Conservation (phyloP, 64 coral and sea anemone species). For the Stylophora pistillata region DNA sequence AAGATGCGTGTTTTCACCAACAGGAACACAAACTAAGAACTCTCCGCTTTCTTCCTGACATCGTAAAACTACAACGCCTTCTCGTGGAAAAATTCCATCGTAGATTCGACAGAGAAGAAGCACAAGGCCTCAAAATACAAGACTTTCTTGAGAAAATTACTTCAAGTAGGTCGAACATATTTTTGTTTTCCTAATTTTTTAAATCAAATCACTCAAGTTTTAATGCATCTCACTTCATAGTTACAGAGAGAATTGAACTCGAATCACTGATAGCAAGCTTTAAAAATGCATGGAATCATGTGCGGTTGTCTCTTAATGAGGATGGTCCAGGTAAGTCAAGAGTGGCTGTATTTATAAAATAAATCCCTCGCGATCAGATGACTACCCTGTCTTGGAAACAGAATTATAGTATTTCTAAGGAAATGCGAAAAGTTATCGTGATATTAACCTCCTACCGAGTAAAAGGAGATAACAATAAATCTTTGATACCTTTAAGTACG, state of each 20-base stretch:
- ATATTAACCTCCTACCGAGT: too few relatives aligned
- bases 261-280: conserved; percentile 50
- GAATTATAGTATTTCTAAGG: too few relatives aligned
- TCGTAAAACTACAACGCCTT: conserved; percentile 72
- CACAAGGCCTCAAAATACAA: conserved; percentile 56
- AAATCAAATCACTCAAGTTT: too few relatives aligned
- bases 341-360: not conserved
- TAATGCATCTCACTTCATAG: conserved; percentile 5
- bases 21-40: conserved; percentile 87
- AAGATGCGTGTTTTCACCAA: too few relatives aligned
- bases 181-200: not conserved
- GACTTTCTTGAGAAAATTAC: conserved; percentile 63
- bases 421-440: too few relatives aligned
- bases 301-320: conserved; percentile 49
- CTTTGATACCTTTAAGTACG: too few relatives aligned
- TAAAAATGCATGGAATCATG: conserved; percentile 57
- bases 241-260: conserved; percentile 50
- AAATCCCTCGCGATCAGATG: not conserved
- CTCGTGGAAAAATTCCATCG: conserved; percentile 75
- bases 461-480: too few relatives aligned
- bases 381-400: too few relatives aligned
- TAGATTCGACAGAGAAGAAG: conserved; percentile 71
- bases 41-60: conserved; percentile 74
- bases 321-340: conserved; percentile 55
- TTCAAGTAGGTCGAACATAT: not conserved